Base-by-base conservation (phyloP, 2,888 invertebrate genomes). In the Myopa tessellatipennis region DNA sequence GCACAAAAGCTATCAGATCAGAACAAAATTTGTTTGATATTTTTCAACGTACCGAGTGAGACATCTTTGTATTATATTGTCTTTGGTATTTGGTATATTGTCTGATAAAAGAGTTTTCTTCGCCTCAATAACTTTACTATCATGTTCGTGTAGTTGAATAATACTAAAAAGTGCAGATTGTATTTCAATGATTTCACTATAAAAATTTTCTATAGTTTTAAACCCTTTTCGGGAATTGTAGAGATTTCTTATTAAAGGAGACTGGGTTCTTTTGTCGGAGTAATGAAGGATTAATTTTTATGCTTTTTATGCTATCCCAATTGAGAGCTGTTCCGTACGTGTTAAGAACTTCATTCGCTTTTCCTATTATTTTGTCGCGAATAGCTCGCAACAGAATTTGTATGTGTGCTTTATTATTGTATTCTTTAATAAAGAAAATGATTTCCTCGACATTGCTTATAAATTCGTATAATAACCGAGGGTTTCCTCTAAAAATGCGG, bases 121-220 rank as follows among this genome's bases (percentile, higher is more conserved):
- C 34, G 81, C 81, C 8, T 34, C 16, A 0, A 83, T 77, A 36
- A 83, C 81, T 10, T 77, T 80, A 38, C 8, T 3, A 58, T 83
- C 77, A 5, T 14, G 61, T 63, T 82, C 82, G 18, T 84, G 80
- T n/a, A 82, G 80, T 38, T 79, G 70, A 5, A 82, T 68, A 65
- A 81, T 79, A 45, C 81, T 83, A 0, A 61, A 67, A 16, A 83
- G 58, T 5, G 82, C 73, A 4, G 82, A 63, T 58, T 80, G 79
- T 16, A 81, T 78, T 76, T 83, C 82, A 0, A 81, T 79, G n/a
- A 82, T 79, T 77, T 80, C 61, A 18, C 80, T 75, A 40, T 82
- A 81, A 36, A 81, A 83, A 16, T 52, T 10, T 77, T 82, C 81
- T 7, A 82, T 60, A 4, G 78, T 71, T 74, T 79, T 79, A 10